Percentiles rank a stretch among this genome's conserved stretches.
phyloP scores from a whole-genome alignment of 2,888 invertebrate genomes.

The Lingula anatina region DNA sequence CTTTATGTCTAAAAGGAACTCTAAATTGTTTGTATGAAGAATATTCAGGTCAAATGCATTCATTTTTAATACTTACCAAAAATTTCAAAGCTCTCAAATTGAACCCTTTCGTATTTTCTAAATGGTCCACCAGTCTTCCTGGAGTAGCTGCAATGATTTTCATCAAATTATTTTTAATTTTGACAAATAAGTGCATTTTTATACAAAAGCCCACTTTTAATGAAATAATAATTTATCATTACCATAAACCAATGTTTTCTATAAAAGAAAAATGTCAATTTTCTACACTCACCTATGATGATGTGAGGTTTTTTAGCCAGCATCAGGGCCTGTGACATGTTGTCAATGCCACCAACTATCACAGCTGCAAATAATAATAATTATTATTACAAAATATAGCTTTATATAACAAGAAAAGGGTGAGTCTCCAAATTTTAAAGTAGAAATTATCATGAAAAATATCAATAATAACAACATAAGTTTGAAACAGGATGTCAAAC shows the following conservation, averaged over 20 bases:
- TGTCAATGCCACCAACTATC: constrained; percentile 98
- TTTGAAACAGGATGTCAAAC: too few relatives aligned
- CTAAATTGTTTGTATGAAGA: not conserved
- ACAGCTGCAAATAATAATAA: constrained; percentile 60
- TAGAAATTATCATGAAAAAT: too few relatives aligned
- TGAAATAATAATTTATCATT: too few relatives aligned
- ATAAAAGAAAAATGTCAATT: too few relatives aligned
- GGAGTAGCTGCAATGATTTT: constrained; percentile 77
- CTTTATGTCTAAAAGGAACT: not conserved
- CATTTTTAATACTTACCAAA: constrained; percentile 59
- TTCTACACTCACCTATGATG: constrained; percentile 74
- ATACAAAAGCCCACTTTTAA: too few relatives aligned
- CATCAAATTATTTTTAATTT: too few relatives aligned
- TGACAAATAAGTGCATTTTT: too few relatives aligned
- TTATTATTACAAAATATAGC: too few relatives aligned
- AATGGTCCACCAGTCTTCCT: constrained; percentile 88
- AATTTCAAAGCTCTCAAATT: constrained; percentile 82
- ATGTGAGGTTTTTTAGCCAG: constrained; percentile 96
- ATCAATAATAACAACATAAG: too few relatives aligned
- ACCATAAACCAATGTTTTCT: too few relatives aligned
- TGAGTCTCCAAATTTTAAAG: constrained; percentile 1
- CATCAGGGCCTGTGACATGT: constrained; percentile 86
- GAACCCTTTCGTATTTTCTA: constrained; percentile 98
- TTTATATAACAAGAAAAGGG: not conserved
- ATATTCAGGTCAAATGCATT: too few relatives aligned